phyloP scores from a whole-genome alignment of 2,113 vertebrate species.

The Fulmarus glacialis region DNA sequence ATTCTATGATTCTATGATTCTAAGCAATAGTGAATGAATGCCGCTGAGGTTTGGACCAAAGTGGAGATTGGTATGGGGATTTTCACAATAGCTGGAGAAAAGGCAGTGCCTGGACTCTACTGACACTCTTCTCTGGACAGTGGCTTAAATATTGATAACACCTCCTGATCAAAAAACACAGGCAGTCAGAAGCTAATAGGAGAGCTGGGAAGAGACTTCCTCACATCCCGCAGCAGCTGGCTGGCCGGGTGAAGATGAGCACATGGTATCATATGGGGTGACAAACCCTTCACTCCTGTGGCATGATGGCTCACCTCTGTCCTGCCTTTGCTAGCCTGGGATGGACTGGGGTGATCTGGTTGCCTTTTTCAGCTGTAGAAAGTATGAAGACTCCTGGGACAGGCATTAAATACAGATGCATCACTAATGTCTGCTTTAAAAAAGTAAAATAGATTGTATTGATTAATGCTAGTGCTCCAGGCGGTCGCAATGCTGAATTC shows the following conservation, averaged over 20 bases:
- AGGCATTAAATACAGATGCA: background rate
- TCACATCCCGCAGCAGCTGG: background rate
- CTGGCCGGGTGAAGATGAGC: fast-evolving
- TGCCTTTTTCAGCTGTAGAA: background rate
- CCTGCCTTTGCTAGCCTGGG: background rate
- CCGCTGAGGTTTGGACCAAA: background rate
- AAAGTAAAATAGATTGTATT: background rate
- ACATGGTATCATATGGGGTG: fast-evolving
- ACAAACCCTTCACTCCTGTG: background rate
- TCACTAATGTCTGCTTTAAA: background rate
- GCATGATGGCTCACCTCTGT: background rate
- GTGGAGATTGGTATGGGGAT: background rate
- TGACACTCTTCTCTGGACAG: background rate
- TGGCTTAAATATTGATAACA: background rate
- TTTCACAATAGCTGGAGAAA: background rate
- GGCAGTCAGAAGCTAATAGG: background rate
- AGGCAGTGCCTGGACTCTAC: background rate
- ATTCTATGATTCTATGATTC: too few species aligned
- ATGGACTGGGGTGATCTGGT: background rate
- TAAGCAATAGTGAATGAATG: background rate
- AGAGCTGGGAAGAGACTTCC: background rate
- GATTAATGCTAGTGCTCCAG: background rate
- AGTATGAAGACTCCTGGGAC: background rate
- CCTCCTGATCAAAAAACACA: background rate
- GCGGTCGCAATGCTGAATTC: fast-evolving